Evolutionary conservation across 2,888 invertebrate species (phyloP).

Genomic region (Rotaria macrura): DNA sequence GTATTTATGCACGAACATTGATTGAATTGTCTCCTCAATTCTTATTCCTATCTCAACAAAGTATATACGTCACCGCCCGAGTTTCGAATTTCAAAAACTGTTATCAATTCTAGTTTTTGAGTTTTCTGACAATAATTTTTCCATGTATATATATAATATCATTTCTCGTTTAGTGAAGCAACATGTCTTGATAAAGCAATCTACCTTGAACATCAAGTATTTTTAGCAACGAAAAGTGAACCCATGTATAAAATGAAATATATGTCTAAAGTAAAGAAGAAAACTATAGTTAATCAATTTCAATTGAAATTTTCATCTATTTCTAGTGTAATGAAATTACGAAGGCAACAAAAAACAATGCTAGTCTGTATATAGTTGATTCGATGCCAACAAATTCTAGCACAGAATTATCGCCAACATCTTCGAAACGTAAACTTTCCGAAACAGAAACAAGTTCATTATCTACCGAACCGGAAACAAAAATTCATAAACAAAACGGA

Average conservation of each 20-base stretch:
- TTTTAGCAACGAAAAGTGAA: background rate
- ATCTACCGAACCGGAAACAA: background rate
- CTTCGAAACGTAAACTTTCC: background rate
- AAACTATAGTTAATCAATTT: too few relatives aligned
- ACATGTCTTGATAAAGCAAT: background rate
- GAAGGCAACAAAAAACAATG: background rate
- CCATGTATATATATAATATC: too few relatives aligned
- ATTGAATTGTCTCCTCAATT: too few relatives aligned
- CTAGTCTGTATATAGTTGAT: background rate
- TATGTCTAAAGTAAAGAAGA: background rate
- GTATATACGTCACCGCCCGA: too few relatives aligned
- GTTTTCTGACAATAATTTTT: too few relatives aligned
- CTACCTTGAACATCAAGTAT: slow-evolving; percentile 6
- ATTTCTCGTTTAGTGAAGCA: background rate
- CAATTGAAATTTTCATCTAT: background rate
- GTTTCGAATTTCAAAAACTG: too few relatives aligned
- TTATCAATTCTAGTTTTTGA: too few relatives aligned
- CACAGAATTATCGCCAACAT: background rate
- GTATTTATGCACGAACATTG: too few relatives aligned
- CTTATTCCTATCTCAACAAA: too few relatives aligned
- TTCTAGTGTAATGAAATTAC: background rate
- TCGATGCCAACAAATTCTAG: background rate
- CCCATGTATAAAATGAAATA: background rate
- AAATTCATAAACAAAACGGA: background rate
- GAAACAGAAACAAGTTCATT: background rate